These are phyloP conservation scores for Cotesia congregata DNA, from an alignment of 2,888 invertebrate species.

Conservation along the genomic window DNA sequence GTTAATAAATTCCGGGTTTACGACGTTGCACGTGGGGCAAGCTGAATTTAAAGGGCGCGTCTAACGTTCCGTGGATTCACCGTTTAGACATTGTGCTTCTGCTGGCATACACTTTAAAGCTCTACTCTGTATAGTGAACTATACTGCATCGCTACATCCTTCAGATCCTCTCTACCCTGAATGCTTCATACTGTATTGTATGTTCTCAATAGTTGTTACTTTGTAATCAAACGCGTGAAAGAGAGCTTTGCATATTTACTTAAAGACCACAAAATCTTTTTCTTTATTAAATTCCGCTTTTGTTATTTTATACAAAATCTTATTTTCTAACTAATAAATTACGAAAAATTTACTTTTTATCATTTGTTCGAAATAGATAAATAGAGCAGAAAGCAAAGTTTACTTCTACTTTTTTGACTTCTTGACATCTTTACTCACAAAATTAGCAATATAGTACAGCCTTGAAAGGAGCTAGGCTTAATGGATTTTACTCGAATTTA, in stretches of 20 bases:
- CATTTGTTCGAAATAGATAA: no score
- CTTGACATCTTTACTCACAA: no score
- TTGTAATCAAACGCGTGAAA: conserved; percentile 39
- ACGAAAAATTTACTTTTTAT: no score
- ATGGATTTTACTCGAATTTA: no score
- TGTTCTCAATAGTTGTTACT: conserved; percentile 11
- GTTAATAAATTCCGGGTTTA: conserved; percentile 70
- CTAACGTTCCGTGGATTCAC: conserved; percentile 44
- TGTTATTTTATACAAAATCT: not conserved
- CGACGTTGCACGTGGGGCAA: conserved; percentile 47
- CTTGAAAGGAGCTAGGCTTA: no score
- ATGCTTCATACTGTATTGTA: not conserved
- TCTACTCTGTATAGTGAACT: not conserved
- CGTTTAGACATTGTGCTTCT: conserved; percentile 30
- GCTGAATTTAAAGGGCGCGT: conserved; percentile 24
- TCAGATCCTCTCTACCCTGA: conserved; percentile 35
- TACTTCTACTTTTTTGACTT: no score
- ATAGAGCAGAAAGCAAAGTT: no score
- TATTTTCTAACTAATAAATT: no score
- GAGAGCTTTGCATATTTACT: conserved; percentile 40
- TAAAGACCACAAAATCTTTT: not conserved
- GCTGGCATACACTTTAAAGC: conserved; percentile 20
- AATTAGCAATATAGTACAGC: no score
- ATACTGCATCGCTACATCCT: conserved; percentile 26
- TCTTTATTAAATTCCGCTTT: conserved; percentile 14